phyloP scores from a whole-genome alignment of 2,797 vertebrate species.

The Danio tinwini region DNA sequence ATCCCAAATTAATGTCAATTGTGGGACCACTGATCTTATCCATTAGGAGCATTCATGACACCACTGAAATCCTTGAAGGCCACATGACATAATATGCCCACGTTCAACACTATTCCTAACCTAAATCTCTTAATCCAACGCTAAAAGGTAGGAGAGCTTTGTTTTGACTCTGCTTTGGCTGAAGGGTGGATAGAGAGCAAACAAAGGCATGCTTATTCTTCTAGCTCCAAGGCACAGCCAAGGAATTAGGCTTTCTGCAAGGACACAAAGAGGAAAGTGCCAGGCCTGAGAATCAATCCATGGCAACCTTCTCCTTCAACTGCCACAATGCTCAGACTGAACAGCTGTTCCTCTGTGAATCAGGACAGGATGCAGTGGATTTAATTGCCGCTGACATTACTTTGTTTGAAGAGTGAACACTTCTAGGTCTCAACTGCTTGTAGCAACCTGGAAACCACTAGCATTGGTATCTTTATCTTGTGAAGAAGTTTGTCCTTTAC shows the following conservation, averaged over 20 bases:
- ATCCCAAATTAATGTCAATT: background rate
- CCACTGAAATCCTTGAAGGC: slow-evolving; percentile 9
- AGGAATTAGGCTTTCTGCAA: slow-evolving; percentile 50
- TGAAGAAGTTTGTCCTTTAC: background rate
- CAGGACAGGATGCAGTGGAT: slow-evolving; percentile 41
- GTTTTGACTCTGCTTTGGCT: slow-evolving; percentile 40
- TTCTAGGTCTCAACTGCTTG: background rate
- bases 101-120: slow-evolving; percentile 26
- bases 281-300: slow-evolving; percentile 40
- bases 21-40: background rate
- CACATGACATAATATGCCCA: slow-evolving; percentile 31
- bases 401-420: slow-evolving; percentile 12
- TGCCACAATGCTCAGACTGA: slow-evolving; percentile 21
- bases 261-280: slow-evolving; percentile 51
- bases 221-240: slow-evolving; percentile 43
- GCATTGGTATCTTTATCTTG: slow-evolving; percentile 32
- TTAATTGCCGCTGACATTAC: slow-evolving; percentile 36
- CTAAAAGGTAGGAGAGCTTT: slow-evolving; percentile 39
- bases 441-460: slow-evolving; percentile 25
- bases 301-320: slow-evolving; percentile 36
- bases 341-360: slow-evolving; percentile 58
- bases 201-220: slow-evolving; percentile 61
- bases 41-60: background rate
- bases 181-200: slow-evolving; percentile 37
- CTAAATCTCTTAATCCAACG: slow-evolving; percentile 29